phyloP scores from a whole-genome alignment of 2,797 vertebrate genomes.

The Serranus cabrilla region DNA sequence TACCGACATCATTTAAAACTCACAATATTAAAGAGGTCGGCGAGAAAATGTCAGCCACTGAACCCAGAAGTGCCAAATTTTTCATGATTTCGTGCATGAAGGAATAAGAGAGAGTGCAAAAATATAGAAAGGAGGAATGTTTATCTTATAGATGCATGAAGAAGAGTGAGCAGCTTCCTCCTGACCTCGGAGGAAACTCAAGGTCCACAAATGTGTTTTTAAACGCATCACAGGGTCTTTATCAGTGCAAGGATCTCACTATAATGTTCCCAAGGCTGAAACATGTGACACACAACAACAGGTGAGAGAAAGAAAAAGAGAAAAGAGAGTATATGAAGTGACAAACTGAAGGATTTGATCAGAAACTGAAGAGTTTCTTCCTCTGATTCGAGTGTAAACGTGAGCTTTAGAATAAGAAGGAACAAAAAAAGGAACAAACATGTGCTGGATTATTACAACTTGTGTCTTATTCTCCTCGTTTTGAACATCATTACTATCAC shows the following conservation, averaged over 20 bases:
- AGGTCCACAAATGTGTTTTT: not conserved
- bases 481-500: not conserved
- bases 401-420: not conserved
- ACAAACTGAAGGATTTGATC: not conserved
- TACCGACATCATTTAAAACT: not conserved
- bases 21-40: not conserved
- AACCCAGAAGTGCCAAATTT: conserved; percentile 8
- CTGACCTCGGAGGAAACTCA: not conserved
- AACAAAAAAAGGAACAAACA: not conserved
- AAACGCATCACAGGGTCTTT: not conserved
- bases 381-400: not conserved
- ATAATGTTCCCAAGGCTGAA: not conserved
- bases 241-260: not conserved
- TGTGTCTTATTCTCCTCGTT: not conserved
- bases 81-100: conserved; percentile 3
- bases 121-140: not conserved
- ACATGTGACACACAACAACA: not conserved
- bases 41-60: not conserved
- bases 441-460: not conserved
- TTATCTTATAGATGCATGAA: not conserved
- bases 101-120: not conserved
- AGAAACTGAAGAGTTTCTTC: not conserved
- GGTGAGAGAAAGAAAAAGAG: not conserved
- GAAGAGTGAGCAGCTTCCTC: not conserved
- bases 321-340: not conserved